phyloP scores from a whole-genome alignment of 2,113 vertebrate genomes.

The Brienomyrus longianalis region DNA sequence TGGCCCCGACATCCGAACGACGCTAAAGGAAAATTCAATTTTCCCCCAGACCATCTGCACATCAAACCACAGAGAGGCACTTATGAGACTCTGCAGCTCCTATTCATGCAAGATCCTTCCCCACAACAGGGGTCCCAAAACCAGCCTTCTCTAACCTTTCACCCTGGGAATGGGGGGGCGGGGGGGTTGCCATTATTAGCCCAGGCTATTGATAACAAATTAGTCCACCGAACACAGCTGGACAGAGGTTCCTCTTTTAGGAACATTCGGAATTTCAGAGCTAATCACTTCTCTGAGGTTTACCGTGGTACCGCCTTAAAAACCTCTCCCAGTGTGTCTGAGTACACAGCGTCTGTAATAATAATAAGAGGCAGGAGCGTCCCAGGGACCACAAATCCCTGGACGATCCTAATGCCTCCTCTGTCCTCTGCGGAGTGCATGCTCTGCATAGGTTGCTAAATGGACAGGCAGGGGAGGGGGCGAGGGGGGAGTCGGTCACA shows the following conservation, averaged over 20 bases:
- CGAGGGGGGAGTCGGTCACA: too few relatives aligned
- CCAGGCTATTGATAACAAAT: conserved; percentile 42
- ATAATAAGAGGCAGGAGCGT: neutral
- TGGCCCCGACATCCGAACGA: conserved; percentile 46
- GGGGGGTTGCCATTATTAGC: conserved; percentile 31
- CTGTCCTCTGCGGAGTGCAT: neutral
- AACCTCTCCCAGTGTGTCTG: neutral
- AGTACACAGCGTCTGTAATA: neutral
- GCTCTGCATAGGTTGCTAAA: neutral
- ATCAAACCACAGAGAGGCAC: conserved; percentile 45
- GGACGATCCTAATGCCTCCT: neutral
- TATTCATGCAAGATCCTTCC: neutral
- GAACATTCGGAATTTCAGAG: conserved; percentile 25
- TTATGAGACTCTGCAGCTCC: conserved; percentile 31
- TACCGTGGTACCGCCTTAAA: conserved; percentile 15
- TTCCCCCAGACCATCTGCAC: conserved; percentile 55
- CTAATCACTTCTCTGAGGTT: conserved; percentile 30
- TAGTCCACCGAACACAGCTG: conserved; percentile 37
- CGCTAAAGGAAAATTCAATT: conserved; percentile 48
- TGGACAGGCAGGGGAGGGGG: neutral
- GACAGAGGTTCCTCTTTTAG: conserved; percentile 16
- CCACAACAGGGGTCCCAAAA: conserved; percentile 13
- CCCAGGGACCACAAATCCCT: neutral
- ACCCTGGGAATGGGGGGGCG: conserved; percentile 7
- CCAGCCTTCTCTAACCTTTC: conserved; percentile 16